Conservation (phyloP, 64 coral and sea anemone species). For the Actinia equina region DNA sequence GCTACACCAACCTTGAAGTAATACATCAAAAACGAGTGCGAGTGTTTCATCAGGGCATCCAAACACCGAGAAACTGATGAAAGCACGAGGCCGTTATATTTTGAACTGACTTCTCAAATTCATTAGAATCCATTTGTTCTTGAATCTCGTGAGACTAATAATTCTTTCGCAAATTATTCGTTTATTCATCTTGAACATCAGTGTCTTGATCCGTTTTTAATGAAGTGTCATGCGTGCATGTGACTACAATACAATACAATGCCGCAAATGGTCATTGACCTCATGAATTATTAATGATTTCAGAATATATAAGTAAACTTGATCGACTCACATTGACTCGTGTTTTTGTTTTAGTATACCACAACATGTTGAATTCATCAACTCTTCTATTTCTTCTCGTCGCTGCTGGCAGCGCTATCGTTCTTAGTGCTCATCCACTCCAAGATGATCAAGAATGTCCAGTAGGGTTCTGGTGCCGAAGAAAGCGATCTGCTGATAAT, state of each 20-base stretch:
- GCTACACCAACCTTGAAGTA: neutral
- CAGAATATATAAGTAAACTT: too few species aligned
- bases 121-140: too few species aligned
- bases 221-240: too few species aligned
- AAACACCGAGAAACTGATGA: neutral
- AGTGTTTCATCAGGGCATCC: slow-evolving; percentile 48
- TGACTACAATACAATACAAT: too few species aligned
- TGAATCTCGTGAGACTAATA: too few species aligned
- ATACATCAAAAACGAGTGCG: slow-evolving; percentile 38
- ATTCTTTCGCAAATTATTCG: too few species aligned
- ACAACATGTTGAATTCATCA: neutral
- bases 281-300: too few species aligned
- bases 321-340: neutral
- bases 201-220: too few species aligned
- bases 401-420: neutral
- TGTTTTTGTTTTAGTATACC: neutral
- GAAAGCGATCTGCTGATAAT: slow-evolving; percentile 36
- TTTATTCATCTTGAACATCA: too few species aligned
- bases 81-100: too few species aligned
- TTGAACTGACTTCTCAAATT: too few species aligned
- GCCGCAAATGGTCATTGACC: too few species aligned
- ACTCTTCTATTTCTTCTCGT: neutral
- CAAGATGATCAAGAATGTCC: slow-evolving; percentile 31
- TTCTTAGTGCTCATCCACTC: neutral
- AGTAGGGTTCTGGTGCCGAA: slow-evolving; percentile 56